phyloP scores from a whole-genome alignment of 2,888 invertebrate species.

The Dynastes maya region DNA sequence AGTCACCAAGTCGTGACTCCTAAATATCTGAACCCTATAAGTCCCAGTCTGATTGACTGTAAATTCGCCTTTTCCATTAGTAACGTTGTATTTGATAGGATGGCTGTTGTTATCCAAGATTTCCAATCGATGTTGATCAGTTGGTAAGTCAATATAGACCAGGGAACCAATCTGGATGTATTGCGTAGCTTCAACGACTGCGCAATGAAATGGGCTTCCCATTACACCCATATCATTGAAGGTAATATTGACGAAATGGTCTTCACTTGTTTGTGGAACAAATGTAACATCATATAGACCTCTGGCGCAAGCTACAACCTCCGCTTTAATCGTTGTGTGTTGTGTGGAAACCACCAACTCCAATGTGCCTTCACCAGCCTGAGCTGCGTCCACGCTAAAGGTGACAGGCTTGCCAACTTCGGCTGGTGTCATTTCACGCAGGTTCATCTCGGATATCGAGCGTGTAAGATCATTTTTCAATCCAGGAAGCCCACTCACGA shows the following conservation, averaged over 20 bases:
- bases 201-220: constrained; percentile 91
- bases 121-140: constrained; percentile 78
- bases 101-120: constrained; percentile 79
- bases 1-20: constrained; percentile 64
- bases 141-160: constrained; percentile 78
- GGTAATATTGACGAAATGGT: constrained; percentile 94
- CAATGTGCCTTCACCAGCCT: constrained; percentile 94
- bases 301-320: constrained; percentile 91
- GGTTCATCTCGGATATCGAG: constrained; percentile 66
- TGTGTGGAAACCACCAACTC: constrained; percentile 93
- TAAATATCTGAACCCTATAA: constrained; percentile 62
- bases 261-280: constrained; percentile 89
- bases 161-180: constrained; percentile 79
- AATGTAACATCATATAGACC: constrained; percentile 95
- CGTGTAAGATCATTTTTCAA: constrained; percentile 63
- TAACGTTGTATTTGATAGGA: constrained; percentile 67
- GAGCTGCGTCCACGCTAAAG: constrained; percentile 94
- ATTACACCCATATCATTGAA: constrained; percentile 94
- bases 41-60: constrained; percentile 76
- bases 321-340: constrained; percentile 87
- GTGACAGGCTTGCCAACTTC: constrained; percentile 90
- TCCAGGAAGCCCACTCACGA: constrained; percentile 77
- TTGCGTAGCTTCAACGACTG: constrained; percentile 78
- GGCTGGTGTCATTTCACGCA: constrained; percentile 70
- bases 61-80: constrained; percentile 69